Evolutionary conservation across 2,113 vertebrate genomes (phyloP), one percentile per base, ranked within the genome.

Genomic region (Chloebia gouldiae): DNA sequence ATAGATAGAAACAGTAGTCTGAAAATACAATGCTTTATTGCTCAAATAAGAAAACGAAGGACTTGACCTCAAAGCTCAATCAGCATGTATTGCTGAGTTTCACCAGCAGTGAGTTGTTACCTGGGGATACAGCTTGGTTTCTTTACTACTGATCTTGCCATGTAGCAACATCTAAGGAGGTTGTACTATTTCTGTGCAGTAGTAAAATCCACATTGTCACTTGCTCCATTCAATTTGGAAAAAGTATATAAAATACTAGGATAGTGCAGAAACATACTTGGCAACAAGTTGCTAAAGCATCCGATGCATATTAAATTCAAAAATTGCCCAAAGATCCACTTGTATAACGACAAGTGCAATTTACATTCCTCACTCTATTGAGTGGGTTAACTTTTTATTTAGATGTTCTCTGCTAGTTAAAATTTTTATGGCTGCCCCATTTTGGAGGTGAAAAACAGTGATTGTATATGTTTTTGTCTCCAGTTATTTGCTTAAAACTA

Each of bases 301-400:
- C 35, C 37, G 23, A 6, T 2, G 0, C 0, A 0, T 22, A 14
- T 24, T 25, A 21, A 54, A 18, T 13, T 25, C 9, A 30, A 61
- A 17, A 39, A 16, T 15, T 23, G 27, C 15, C 45, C 1, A 0
- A 21, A 75, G n/a, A 28, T 30, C 13, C 1, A 2, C 7, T 37
- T 70, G 9, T 2, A 7, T 35, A 9, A 65, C 37, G 30, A 40
- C 30, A 56, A 65, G 25, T 57, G 18, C 25, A 42, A 9, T 83
- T 90, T 16, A 2, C 3, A 40, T 81, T 83, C 2, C 37, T 92
- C 21, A 6, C 22, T 75, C 13, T 47, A 3, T 33, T 14, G 10
- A 69, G 22, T 75, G 21, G 37, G 31, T 78, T 66, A 77, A 44
- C 12, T 42, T 22, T n/a, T 76, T 61, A 57, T 65, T 76, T 64